Evolutionary conservation across 2,888 invertebrate species (phyloP), one percentile per base, ranked within the genome.

Genomic region (Sphaerophoria taeniata): DNA sequence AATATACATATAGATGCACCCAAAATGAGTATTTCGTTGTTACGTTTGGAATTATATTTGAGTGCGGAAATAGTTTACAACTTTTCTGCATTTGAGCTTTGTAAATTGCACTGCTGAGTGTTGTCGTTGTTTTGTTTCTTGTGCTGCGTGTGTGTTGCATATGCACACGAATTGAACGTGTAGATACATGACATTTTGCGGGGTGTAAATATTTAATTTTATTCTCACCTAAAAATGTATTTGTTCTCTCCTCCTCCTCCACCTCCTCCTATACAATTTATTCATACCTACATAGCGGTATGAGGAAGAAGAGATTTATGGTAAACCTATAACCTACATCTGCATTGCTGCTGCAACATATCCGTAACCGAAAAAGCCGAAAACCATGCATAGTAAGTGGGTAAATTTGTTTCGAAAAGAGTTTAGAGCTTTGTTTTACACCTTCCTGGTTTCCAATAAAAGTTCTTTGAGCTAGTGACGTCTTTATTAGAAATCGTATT

Each of bases 31-130:
- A 33, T 67, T 53, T 53, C 53, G 39, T 39, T 11, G 47, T 65
- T 65, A 49, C 61, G 72, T 67, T 70, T 56, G 84, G 80, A 76
- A 80, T 76, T 84, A 80, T 24, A 24, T 84, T 72, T 75, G 71
- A 60, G 75, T 80, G 84, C 75, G 75, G 84, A 80, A 84, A 84
- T 80, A 76, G 80, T 76, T 84, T 84, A 84, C 79, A 84, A 84
- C 73, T 84, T 75, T 84, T 84, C 75, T 84, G 80, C 75, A 84
- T 84, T 84, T 80, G 75, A 76, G 84, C 24, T 80, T 76, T 53
- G 61, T 80, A 76, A 84, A 84, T 84, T 84, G 80, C 75, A 45
- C 9, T 56, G 67, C 60, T 65, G 53, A 71, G 60, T 49, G 34
- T 63, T 33, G 16, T 34, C n/a, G 43, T 61, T 45, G 39, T 43